Percentiles rank a stretch among this genome's conserved stretches.
phyloP scores from a whole-genome alignment of 2,797 vertebrate species.

The Falco concolor region DNA sequence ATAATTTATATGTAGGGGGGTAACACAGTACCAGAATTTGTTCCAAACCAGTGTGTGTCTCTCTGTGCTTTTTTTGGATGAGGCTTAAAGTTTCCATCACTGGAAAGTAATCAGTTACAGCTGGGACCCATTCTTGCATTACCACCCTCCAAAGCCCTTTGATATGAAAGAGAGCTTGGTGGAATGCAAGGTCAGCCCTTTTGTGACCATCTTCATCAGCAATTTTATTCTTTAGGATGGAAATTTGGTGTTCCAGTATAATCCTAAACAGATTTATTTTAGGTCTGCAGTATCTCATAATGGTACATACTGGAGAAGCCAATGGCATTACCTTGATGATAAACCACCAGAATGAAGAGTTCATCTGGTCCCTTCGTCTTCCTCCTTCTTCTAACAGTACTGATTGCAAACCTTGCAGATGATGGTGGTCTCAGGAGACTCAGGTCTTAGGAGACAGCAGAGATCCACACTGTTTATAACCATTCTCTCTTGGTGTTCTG shows the following conservation, averaged over 20 bases:
- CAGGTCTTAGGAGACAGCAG: background rate
- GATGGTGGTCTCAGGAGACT: background rate
- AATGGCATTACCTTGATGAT: background rate
- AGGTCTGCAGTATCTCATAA: background rate
- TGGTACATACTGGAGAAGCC: background rate
- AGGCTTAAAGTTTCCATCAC: constrained; percentile 21
- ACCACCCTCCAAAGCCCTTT: background rate
- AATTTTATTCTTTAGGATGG: background rate
- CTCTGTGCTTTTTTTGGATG: constrained; percentile 36
- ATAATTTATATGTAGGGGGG: background rate
- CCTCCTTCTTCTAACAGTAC: background rate
- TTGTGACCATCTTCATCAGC: background rate
- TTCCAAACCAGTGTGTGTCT: constrained; percentile 55
- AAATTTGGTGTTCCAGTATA: background rate
- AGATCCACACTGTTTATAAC: background rate
- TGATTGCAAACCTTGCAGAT: background rate
- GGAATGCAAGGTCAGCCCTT: background rate
- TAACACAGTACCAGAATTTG: constrained; percentile 2
- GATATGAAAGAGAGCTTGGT: background rate
- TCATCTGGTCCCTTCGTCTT: background rate
- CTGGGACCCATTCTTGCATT: background rate
- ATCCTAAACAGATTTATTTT: background rate
- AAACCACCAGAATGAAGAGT: background rate
- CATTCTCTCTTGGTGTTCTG: background rate
- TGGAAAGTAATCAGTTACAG: constrained; percentile 33